Evolutionary conservation across 2,888 invertebrate species (phyloP), one percentile per base, ranked within the genome.

Genomic region (Scaptomyza flava): DNA sequence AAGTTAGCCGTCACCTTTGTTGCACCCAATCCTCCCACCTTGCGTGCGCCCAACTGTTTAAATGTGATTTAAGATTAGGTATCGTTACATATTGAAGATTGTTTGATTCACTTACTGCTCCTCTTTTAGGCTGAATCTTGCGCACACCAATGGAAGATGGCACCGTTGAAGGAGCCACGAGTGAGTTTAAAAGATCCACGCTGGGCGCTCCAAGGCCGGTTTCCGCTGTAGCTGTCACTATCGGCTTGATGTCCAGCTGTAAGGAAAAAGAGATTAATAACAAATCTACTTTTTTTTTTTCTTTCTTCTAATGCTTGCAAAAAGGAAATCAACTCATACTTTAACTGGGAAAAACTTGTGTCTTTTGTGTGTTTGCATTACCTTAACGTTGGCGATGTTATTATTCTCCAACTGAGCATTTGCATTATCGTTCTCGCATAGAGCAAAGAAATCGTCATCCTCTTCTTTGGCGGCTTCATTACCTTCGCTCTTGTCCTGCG

Each of bases 1-100:
- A 99, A 99, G 93, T 99, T 98, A 4, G 98, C 95, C 87, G 96
- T 96, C 30, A 99, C 98, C 91, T 97, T 97, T 53, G 98, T 98
- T 14, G 99, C 99, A 52, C 99, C 99, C 57, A 99, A 93, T 0
- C 97, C 96, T 42, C 96, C 84, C 6, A 83, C 78, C 90, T 97
- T 98, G 75, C 97, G 97, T 0, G 94, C 95, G 12, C 98, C 98
- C 84, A 97, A 89, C 97, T 97, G 33, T 11, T 30, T 14, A 5
- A 1, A 8, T 8, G 7, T 12, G 7, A 17, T 33, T 60, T 5
- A 6, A 9, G 11, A 42, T 46, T 11, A 45, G 11, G 3, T 3
- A n/a, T 31, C 1, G 9, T 20, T 46, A n/a, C 12, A 14, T 0
- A 38, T 2, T n/a, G 31, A 0, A 38, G 14, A 3, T 14, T 14